phyloP scores from a whole-genome alignment of 2,888 invertebrate genomes.

The Hydriomena furcata region DNA sequence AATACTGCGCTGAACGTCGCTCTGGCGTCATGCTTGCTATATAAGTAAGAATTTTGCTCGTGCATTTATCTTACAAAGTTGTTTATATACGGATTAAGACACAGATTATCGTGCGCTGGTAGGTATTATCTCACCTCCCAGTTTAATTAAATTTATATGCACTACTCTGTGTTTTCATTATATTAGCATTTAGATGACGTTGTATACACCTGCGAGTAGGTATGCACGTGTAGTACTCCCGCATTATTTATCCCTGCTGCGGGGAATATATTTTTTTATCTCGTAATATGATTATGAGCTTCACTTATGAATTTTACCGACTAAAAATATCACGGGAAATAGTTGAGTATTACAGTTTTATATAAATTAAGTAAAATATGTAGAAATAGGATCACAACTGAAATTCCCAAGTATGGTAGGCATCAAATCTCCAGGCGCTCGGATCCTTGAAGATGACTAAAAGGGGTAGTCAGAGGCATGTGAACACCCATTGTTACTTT shows the following conservation, averaged over 20 bases:
- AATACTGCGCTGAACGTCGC: no score
- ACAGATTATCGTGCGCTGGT: slow-evolving; percentile 17
- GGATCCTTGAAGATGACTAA: no score
- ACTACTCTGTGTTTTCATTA: slow-evolving; percentile 35
- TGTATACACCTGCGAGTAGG: slow-evolving; percentile 1
- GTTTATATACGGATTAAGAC: slow-evolving; percentile 21
- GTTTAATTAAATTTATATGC: slow-evolving; percentile 45
- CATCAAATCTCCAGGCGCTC: no score
- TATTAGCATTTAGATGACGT: slow-evolving; percentile 37
- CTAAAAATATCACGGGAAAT: no score
- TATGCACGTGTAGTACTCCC: not conserved
- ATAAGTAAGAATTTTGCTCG: slow-evolving; percentile 4
- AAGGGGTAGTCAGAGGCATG: no score
- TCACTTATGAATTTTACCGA: not conserved
- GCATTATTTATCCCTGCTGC: slow-evolving; percentile 34
- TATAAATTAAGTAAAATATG: no score
- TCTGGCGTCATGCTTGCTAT: no score
- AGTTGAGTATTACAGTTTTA: no score
- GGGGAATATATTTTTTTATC: slow-evolving; percentile 23
- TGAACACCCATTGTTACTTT: no score
- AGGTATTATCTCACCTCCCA: slow-evolving; percentile 30
- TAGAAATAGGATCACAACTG: no score
- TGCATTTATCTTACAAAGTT: slow-evolving; percentile 15
- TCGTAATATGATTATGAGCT: slow-evolving; percentile 5
- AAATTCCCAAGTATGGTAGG: no score